Evolutionary conservation across 2,888 invertebrate species (phyloP).

Genomic region (Stegana nigrithorax): DNA sequence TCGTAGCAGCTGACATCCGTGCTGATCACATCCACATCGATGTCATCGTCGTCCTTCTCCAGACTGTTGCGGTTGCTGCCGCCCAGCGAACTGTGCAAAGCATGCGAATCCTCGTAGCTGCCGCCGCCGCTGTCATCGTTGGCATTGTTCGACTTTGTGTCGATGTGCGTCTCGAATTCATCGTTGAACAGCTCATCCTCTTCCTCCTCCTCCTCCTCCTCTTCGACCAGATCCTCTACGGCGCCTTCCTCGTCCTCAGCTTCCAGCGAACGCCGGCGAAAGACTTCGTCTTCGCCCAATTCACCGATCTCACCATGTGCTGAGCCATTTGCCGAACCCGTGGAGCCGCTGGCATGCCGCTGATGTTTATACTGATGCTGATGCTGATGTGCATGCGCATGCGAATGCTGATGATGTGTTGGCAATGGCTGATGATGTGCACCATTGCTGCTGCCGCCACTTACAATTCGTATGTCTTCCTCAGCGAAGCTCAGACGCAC

Average conservation of each 20-base stretch:
- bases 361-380: no score
- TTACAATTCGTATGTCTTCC: slow-evolving; percentile 56
- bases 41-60: slow-evolving; percentile 67
- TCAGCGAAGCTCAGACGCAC: slow-evolving; percentile 62
- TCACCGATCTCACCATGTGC: slow-evolving; percentile 20
- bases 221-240: slow-evolving; percentile 37
- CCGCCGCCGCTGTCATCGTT: slow-evolving; percentile 68
- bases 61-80: slow-evolving; percentile 67
- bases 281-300: slow-evolving; percentile 52
- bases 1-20: slow-evolving; percentile 68
- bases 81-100: slow-evolving; percentile 65
- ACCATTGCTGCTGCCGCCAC: slow-evolving; percentile 23
- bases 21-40: slow-evolving; percentile 67
- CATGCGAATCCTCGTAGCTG: slow-evolving; percentile 68
- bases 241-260: slow-evolving; percentile 55
- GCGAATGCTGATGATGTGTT: no score
- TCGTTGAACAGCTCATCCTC: slow-evolving; percentile 57
- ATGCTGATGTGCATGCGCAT: neutral
- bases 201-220: slow-evolving; percentile 49
- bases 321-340: neutral
- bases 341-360: slow-evolving; percentile 28
- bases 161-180: slow-evolving; percentile 66
- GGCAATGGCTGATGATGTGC: neutral
- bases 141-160: slow-evolving; percentile 64
- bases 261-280: slow-evolving; percentile 59